Conservation (phyloP, 2,797 vertebrate genomes). For the Sus cebifrons region DNA sequence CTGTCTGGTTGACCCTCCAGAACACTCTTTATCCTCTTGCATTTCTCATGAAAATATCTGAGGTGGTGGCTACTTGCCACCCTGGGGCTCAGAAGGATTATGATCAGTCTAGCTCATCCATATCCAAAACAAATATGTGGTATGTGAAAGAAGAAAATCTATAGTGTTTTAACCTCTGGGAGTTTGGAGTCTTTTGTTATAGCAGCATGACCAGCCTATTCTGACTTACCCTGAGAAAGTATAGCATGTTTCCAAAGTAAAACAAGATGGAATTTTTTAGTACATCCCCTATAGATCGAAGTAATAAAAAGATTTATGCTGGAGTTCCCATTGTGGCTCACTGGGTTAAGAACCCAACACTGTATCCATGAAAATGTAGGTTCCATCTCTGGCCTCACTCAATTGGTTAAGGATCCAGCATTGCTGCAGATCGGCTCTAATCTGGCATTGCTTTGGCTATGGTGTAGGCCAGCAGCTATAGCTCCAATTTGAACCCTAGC, state of each 20-base stretch:
- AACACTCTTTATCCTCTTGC: not conserved
- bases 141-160: slow-evolving; percentile 25
- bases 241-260: not conserved
- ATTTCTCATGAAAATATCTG: not conserved
- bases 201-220: not conserved
- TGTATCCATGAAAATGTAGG: too few species aligned
- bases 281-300: not conserved
- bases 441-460: too few species aligned
- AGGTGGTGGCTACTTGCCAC: not conserved
- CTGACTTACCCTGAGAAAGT: not conserved
- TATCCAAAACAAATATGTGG: not conserved
- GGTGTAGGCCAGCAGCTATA: too few species aligned
- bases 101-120: not conserved
- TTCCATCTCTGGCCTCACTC: too few species aligned
- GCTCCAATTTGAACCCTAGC: too few species aligned
- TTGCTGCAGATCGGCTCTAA: too few species aligned
- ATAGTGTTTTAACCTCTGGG: not conserved
- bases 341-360: too few species aligned
- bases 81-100: not conserved
- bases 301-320: not conserved
- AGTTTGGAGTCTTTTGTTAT: not conserved
- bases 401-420: too few species aligned
- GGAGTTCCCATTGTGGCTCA: too few species aligned
- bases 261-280: not conserved
- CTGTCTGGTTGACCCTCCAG: not conserved